These are phyloP conservation scores for Oncopeltus fasciatus DNA, from an alignment of 1,140 invertebrate genomes.

Conservation along the genomic window DNA sequence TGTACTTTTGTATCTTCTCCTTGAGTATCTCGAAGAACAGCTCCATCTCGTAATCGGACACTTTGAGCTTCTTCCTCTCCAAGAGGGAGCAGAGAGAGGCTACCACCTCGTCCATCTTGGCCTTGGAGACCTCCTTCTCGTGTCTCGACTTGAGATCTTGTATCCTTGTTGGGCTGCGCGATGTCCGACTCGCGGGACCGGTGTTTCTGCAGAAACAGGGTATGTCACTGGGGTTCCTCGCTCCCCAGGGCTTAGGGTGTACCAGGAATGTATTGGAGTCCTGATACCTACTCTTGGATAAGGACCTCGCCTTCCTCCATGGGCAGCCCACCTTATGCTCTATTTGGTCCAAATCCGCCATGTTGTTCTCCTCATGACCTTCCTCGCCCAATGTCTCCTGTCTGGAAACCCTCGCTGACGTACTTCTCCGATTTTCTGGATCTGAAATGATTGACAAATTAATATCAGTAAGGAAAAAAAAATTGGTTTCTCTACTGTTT, in stretches of 20 bases:
- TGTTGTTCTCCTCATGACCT: background rate
- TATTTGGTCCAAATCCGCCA: background rate
- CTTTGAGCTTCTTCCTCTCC: background rate
- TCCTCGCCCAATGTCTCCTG: background rate
- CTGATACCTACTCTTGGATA: background rate
- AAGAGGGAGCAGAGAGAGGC: background rate
- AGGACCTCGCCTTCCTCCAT: background rate
- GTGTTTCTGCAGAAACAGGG: background rate
- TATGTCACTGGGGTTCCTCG: constrained; percentile 7
- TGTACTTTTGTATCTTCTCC: background rate
- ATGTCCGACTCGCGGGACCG: background rate
- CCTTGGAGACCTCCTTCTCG: background rate
- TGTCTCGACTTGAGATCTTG: background rate
- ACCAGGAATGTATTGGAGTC: background rate
- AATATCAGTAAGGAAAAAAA: no score
- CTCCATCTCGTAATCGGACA: background rate
- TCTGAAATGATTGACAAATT: no score
- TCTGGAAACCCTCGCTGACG: background rate
- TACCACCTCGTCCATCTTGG: background rate
- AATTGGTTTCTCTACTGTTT: no score
- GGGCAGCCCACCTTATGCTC: constrained; percentile 6
- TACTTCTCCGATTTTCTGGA: no score
- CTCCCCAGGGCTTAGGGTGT: constrained; percentile 12
- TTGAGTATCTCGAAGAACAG: background rate
- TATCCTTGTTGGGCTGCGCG: background rate